Percentiles rank a stretch among this genome's conserved stretches.
phyloP scores from a whole-genome alignment of 2,797 vertebrate species.

The Mareca strepera region DNA sequence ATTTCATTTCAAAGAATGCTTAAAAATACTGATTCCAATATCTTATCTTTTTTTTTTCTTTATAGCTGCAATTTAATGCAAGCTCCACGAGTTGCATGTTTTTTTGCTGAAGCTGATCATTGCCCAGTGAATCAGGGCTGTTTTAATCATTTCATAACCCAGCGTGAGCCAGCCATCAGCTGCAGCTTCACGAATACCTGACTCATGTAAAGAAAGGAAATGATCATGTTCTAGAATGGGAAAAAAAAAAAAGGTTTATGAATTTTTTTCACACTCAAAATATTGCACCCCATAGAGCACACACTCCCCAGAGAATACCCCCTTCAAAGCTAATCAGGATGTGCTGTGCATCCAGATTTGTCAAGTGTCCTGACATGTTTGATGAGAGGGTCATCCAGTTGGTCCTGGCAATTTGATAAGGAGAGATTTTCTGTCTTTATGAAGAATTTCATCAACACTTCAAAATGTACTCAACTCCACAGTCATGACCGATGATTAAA shows the following conservation, averaged over 20 bases:
- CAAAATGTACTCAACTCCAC: neutral
- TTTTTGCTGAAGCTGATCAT: neutral
- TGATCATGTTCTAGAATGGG: neutral
- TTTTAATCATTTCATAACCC: slow-evolving; percentile 21
- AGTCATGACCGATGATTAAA: neutral
- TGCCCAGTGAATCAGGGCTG: neutral
- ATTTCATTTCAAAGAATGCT: neutral
- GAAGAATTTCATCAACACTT: neutral
- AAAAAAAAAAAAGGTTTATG: neutral
- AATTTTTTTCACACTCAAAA: neutral
- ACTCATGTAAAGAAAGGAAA: neutral
- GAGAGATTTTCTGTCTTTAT: neutral
- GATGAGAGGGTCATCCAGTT: neutral
- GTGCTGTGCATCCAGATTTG: neutral
- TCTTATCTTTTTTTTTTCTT: neutral
- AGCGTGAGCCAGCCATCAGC: neutral
- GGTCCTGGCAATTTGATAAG: neutral
- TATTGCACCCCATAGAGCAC: neutral
- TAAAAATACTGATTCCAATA: neutral
- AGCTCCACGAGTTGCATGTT: neutral
- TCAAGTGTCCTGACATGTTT: neutral
- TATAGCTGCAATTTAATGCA: neutral
- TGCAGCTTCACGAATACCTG: neutral
- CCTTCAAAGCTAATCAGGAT: neutral
- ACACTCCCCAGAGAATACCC: neutral